phyloP scores from a whole-genome alignment of 2,888 invertebrate genomes.

The Argyresthia albistria region DNA sequence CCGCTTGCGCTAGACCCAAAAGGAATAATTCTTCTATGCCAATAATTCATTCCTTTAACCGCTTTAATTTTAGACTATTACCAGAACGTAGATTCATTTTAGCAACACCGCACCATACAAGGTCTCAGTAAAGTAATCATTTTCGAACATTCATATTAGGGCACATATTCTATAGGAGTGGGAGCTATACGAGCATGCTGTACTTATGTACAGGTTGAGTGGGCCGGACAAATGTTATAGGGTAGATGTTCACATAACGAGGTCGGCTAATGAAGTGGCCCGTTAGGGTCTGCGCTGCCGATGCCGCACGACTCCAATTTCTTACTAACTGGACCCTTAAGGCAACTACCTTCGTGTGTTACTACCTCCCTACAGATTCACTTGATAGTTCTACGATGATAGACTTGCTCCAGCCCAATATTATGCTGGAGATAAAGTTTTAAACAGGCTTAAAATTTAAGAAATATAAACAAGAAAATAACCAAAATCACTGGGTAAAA shows the following conservation, averaged over 20 bases:
- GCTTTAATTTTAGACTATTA: slow-evolving; percentile 56
- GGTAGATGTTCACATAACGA: slow-evolving; percentile 26
- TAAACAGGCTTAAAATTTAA: not conserved
- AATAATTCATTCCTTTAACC: slow-evolving; percentile 58
- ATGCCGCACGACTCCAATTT: slow-evolving; percentile 39
- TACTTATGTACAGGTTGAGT: not conserved
- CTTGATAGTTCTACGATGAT: not conserved
- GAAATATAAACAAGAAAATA: slow-evolving; percentile 31
- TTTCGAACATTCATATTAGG: too few relatives aligned
- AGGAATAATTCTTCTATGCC: slow-evolving; percentile 52
- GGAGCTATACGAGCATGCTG: not conserved
- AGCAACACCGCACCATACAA: not conserved
- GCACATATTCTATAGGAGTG: not conserved
- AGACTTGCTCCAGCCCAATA: not conserved
- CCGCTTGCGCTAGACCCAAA: slow-evolving; percentile 37
- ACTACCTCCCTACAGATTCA: slow-evolving; percentile 16
- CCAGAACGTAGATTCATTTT: slow-evolving; percentile 21
- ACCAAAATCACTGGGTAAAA: slow-evolving; percentile 48
- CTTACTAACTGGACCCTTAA: slow-evolving; percentile 49
- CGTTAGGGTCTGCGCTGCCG: slow-evolving; percentile 42
- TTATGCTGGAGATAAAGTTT: not conserved
- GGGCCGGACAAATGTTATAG: not conserved
- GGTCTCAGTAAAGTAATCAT: not conserved
- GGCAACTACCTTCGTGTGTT: slow-evolving; percentile 38
- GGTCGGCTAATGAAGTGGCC: slow-evolving; percentile 53